These are phyloP conservation scores for Frankliniella fusca DNA, from an alignment of 2,888 invertebrate species.

Conservation along the genomic window DNA sequence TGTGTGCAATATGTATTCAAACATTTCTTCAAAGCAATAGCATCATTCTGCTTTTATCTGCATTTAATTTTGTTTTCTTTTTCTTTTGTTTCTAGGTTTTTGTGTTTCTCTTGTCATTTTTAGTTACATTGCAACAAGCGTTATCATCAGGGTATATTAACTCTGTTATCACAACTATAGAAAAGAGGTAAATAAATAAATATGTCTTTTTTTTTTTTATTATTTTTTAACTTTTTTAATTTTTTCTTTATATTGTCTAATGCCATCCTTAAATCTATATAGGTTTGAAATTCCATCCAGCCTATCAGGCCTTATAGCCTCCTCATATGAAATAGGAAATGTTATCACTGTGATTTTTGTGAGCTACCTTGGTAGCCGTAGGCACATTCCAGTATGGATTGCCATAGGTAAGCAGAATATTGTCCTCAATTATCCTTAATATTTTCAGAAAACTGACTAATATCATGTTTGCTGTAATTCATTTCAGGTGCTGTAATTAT, in stretches of 20 bases:
- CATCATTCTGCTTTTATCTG: not conserved
- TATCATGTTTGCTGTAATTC: constrained; percentile 7
- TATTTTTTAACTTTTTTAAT: not conserved
- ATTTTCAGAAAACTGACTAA: not conserved
- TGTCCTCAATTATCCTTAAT: not conserved
- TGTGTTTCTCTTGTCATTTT: constrained; percentile 80
- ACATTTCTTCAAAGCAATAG: not conserved
- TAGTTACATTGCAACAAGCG: constrained; percentile 86
- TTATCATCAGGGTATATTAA: constrained; percentile 88
- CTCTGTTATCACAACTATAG: constrained; percentile 94
- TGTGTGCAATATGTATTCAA: not conserved
- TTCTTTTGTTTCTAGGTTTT: constrained; percentile 61
- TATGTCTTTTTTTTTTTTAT: not conserved
- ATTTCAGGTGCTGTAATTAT: constrained; percentile 76
- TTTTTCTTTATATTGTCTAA: not conserved
- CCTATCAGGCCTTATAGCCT: constrained; percentile 86
- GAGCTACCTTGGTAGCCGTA: constrained; percentile 85
- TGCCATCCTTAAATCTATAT: not conserved
- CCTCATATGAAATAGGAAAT: constrained; percentile 93
- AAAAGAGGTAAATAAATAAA: constrained; percentile 62
- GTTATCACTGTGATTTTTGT: constrained; percentile 94
- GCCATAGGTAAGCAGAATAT: constrained; percentile 65
- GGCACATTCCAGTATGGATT: constrained; percentile 93
- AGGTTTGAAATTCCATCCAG: constrained; percentile 85
- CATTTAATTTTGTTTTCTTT: constrained; percentile 26